phyloP scores from a whole-genome alignment of 92 coral and sea anemone genomes.

The Chrysogorgia sp. region DNA sequence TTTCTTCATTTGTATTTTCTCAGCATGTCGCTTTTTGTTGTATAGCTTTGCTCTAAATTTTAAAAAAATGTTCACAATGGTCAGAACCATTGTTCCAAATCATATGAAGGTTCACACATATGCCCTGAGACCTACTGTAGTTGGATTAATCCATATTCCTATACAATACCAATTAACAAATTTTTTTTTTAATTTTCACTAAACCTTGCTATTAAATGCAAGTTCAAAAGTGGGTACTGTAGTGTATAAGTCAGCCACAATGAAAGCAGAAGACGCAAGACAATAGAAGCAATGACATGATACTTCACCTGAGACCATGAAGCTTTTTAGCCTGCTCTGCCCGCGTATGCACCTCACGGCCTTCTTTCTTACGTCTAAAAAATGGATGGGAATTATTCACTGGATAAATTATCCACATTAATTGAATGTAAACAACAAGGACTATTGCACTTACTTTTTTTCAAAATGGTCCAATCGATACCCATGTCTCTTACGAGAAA shows the following conservation, averaged over 20 bases:
- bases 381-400: no score
- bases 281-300: background rate
- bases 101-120: no score
- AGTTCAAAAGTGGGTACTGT: no score
- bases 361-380: conserved; percentile 88
- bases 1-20: conserved; percentile 99
- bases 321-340: conserved; percentile 96
- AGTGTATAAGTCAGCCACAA: no score
- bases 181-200: no score
- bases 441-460: conserved; percentile 71
- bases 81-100: background rate
- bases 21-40: conserved; percentile 93
- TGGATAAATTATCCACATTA: no score
- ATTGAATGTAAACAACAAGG: background rate
- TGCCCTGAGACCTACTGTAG: no score
- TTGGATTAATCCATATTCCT: no score
- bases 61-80: no score
- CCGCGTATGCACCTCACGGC: conserved; percentile 87
- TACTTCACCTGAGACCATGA: conserved; percentile 89
- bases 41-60: conserved; percentile 80
- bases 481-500: conserved; percentile 93
- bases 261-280: no score
- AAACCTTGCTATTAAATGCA: no score
- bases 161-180: no score
- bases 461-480: conserved; percentile 95